Evolutionary conservation across 35 echinoderm and acorn worm species (phyloP).

Genomic region (Acanthaster planci): DNA sequence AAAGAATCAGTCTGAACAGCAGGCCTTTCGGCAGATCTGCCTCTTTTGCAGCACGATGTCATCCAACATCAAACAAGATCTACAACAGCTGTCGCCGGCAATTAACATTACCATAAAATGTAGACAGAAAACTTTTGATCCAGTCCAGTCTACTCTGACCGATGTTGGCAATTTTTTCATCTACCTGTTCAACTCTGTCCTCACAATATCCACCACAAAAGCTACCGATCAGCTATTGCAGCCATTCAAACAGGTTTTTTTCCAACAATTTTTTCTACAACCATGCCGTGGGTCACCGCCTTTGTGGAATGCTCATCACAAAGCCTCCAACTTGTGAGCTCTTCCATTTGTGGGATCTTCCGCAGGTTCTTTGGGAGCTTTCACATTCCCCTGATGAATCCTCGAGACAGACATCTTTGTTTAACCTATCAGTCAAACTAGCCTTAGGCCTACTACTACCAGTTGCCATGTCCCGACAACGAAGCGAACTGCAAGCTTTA

Average conservation of each 20-base stretch:
- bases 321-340: conserved; percentile 9
- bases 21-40: conserved; percentile 23
- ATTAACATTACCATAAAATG: no score
- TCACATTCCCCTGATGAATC: conserved; percentile 1
- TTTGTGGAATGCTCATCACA: conserved; percentile 18
- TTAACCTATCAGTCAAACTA: no score
- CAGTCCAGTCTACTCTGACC: background rate
- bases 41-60: background rate
- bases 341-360: conserved; percentile 36
- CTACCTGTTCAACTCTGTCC: conserved; percentile 12
- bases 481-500: no score
- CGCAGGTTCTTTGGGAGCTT: conserved; percentile 11
- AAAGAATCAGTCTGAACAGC: background rate
- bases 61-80: background rate
- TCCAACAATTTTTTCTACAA: background rate
- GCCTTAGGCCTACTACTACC: no score
- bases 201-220: background rate
- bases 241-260: conserved; percentile 45
- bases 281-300: background rate
- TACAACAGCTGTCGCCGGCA: background rate
- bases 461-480: no score
- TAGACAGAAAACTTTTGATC: background rate
- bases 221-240: conserved; percentile 46
- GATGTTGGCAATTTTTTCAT: background rate
- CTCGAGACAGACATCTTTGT: no score